Percentiles rank a stretch among this genome's conserved stretches.
Evolutionary conservation across 2,888 invertebrate species (phyloP).

Genomic region (Aphrophora alni): DNA sequence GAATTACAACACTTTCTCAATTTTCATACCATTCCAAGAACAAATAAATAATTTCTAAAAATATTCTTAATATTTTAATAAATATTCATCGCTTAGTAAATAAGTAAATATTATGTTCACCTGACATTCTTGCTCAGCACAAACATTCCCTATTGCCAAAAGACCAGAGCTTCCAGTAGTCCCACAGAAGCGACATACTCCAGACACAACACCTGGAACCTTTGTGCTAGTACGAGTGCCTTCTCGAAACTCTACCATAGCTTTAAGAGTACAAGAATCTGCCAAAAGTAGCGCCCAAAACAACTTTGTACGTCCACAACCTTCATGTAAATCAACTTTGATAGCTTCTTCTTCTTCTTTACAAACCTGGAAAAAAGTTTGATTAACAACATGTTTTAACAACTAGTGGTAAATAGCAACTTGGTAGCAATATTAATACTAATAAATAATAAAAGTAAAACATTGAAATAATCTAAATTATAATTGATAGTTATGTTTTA

Average conservation of each 20-base stretch:
- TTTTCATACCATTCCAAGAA: too few species aligned
- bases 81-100: too few species aligned
- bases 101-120: too few species aligned
- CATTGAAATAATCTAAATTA: too few species aligned
- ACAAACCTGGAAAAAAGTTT: slow-evolving; percentile 77
- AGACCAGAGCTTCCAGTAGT: slow-evolving; percentile 82
- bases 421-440: background rate
- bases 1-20: too few species aligned
- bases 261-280: slow-evolving; percentile 91
- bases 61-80: too few species aligned
- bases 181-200: slow-evolving; percentile 92
- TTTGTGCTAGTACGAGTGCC: slow-evolving; percentile 59
- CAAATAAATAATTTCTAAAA: too few species aligned
- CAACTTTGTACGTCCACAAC: slow-evolving; percentile 93
- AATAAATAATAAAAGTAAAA: slow-evolving; percentile 25
- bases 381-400: too few species aligned
- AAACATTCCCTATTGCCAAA: slow-evolving; percentile 91
- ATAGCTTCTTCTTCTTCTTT: slow-evolving; percentile 97
- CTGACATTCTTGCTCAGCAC: slow-evolving; percentile 93
- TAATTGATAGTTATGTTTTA: background rate
- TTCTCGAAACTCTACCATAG: slow-evolving; percentile 87
- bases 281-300: slow-evolving; percentile 95
- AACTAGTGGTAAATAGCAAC: too few species aligned
- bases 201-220: slow-evolving; percentile 60
- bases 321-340: slow-evolving; percentile 94